Evolutionary conservation across 2,797 vertebrate species (phyloP).

Genomic region (Nannoperca australis): DNA sequence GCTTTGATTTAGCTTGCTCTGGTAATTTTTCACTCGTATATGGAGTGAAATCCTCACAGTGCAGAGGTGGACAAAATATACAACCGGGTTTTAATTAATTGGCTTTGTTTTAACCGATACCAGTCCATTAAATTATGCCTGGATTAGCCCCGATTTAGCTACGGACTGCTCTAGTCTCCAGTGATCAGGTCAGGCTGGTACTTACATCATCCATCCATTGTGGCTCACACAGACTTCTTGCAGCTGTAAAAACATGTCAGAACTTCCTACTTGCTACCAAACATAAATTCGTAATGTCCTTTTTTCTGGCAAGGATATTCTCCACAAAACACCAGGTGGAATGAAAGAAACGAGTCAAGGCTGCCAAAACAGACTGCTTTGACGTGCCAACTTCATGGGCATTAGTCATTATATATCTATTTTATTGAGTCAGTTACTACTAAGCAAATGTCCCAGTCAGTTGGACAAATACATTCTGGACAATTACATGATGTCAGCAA

Average conservation of each 20-base stretch:
- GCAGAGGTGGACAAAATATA: not conserved
- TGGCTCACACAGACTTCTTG: not conserved
- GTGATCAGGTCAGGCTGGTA: no score
- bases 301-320: not conserved
- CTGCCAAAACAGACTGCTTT: not conserved
- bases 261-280: not conserved
- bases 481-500: constrained; percentile 15
- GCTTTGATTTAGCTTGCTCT: not conserved
- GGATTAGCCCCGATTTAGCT: no score
- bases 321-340: constrained; percentile 1
- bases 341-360: constrained; percentile 13
- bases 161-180: not conserved
- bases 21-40: not conserved
- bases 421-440: constrained; percentile 24
- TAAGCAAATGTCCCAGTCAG: constrained; percentile 13
- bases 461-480: constrained; percentile 27
- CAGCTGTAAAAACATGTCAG: not conserved
- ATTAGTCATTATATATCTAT: constrained; percentile 8
- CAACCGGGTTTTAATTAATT: not conserved
- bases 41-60: not conserved
- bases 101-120: not conserved
- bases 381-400: not conserved
- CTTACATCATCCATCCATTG: not conserved
- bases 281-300: not conserved
- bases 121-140: not conserved